Conservation (phyloP, 2,888 invertebrate genomes). For the Aphodius granarius region DNA sequence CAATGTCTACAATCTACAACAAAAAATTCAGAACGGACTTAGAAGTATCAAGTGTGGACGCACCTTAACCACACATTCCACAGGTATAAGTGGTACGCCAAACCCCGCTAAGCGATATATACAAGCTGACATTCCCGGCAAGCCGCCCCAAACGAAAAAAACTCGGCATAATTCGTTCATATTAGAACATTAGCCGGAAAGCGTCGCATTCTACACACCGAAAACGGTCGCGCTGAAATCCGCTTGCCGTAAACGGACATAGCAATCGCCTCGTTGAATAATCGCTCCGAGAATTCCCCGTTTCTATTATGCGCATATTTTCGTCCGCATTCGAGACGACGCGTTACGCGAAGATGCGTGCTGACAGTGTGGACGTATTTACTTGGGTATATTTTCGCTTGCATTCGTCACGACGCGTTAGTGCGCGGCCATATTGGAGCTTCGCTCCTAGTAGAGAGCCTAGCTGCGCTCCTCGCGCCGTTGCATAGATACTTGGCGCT, state of each 20-base stretch:
- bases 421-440: too few relatives aligned
- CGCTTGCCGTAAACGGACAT: neutral
- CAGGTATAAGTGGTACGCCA: neutral
- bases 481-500: too few relatives aligned
- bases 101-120: neutral
- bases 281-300: neutral
- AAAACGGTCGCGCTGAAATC: neutral
- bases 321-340: neutral
- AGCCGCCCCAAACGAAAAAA: neutral
- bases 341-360: neutral
- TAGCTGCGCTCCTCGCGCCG: too few relatives aligned
- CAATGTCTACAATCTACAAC: too few relatives aligned
- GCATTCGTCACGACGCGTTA: too few relatives aligned
- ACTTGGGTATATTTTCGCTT: neutral
- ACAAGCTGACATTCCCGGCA: neutral
- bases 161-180: neutral
- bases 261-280: neutral
- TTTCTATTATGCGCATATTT: neutral
- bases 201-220: neutral
- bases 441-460: too few relatives aligned
- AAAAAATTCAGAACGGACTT: too few relatives aligned
- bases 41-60: neutral
- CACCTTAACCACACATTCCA: neutral
- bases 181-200: neutral
- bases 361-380: neutral